Evolutionary conservation across 2,797 vertebrate species (phyloP), one percentile per base, ranked within the genome.

Genomic region (Luscinia megarhynchos): DNA sequence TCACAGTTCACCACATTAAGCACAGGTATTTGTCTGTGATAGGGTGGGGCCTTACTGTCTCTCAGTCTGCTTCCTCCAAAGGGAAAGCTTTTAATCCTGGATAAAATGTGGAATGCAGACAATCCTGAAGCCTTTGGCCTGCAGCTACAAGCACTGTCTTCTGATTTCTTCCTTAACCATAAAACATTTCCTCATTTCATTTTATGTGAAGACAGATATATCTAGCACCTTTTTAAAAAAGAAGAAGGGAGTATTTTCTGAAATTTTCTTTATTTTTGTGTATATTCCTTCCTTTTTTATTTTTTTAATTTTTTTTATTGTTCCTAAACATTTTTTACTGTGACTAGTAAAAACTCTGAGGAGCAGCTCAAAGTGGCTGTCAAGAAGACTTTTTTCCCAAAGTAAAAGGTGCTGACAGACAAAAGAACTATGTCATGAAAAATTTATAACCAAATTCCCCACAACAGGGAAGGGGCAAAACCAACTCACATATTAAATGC

Each of bases 391-490:
- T 94, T 95, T 89, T 91, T 79, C 68, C 73, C 58, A 40, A 91
- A 95, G 80, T 87, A 94, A 94, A 95, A 96, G 89, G 61, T 95
- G 90, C 84, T 96, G 95, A 96, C 91, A 96, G 94, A 96, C 51
- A 93, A 96, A 96, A 95, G 74, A 91, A 87, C 82, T 85, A 79
- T 89, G 84, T 95, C 79, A 97, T 96, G 96, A 97, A 97, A 97
- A 93, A 76, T 97, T 96, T 96, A 96, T 97, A 93, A 89, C 76
- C 78, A 93, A 80, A 91, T 92, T 94, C 94, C 84, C 94, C 95
- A 94, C 57, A 89, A 73, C 90, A 95, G 85, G 85, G 84, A 86
- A 91, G 66, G 92, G 89, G 70, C 59, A 95, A 97, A 95, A 82
- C 40, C 75, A 80, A 57, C 82, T 95, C 88, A 40, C 76, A 79